Evolutionary conservation across 1,140 invertebrate species (phyloP), one percentile per base, ranked within the genome.

Genomic region (Heliconius eleuchia): DNA sequence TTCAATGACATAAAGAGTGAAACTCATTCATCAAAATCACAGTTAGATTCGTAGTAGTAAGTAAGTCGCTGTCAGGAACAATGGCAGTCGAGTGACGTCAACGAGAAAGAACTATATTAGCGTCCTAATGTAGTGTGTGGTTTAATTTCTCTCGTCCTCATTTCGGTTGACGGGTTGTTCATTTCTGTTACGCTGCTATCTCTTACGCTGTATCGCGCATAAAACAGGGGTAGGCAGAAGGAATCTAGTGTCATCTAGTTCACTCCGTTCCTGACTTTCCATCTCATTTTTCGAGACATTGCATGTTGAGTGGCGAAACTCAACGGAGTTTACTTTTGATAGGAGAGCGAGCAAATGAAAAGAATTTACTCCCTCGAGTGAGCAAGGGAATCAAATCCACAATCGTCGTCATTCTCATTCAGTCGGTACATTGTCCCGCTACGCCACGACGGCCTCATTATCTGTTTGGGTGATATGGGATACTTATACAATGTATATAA

Each of bases 1-100:
- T 92, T 92, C 91, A 92, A 88, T 82, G 91, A 90, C 91, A 89
- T 86, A 86, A 86, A 86, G 83, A 92, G 91, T 91, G 87, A 90
- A 84, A 89, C 85, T 88, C 87, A 92, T 93, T 92, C 90, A 91
- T 90, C 87, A 88, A 86, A 84, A 86, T 84, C 86, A 89, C 87
- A 86, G 88, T 91, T 91, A 88, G 86, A 88, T 87, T 86, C 86
- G 84, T 88, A 85, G 87, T 89, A 84, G 55, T 57, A 57, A 57
- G 55, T 57, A 23, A 84, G 84, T 80, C 76, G 79, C 60, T 84
- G 82, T 81, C 83, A 85, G 80, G 82, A 87, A 91, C 86, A 91
- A 90, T 90, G 82, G 86, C 76, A 76, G 85, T 86, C 86, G 84
- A 82, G 81, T 84, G 91, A 91, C 86, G 88, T 91, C 88, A 91